Evolutionary conservation across 2,113 vertebrate genomes (phyloP).

Genomic region (Ptychochromis oligacanthus): DNA sequence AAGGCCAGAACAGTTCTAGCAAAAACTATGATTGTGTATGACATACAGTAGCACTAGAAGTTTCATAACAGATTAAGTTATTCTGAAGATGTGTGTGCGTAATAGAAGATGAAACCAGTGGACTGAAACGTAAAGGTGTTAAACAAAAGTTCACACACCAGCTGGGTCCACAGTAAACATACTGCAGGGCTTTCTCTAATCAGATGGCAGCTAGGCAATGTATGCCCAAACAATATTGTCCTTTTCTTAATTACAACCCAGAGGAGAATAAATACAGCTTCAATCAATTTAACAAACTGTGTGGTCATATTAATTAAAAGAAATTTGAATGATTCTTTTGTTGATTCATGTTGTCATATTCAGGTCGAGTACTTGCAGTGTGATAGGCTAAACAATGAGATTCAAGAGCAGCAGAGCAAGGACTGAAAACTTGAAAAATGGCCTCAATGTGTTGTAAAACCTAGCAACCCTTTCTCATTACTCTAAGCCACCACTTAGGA

Average conservation of each 20-base stretch:
- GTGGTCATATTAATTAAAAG: not conserved
- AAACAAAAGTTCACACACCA: slow-evolving; percentile 51
- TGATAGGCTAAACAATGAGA: not conserved
- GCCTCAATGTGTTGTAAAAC: not conserved
- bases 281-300: not conserved
- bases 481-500: not conserved
- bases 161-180: slow-evolving; percentile 40
- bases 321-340: not conserved
- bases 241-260: not conserved
- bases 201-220: slow-evolving; percentile 1
- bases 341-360: not conserved
- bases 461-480: not conserved
- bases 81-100: not conserved
- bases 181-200: slow-evolving; percentile 26
- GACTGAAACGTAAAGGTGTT: slow-evolving; percentile 13
- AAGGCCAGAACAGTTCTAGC: slow-evolving; percentile 5
- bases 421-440: not conserved
- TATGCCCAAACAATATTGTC: not conserved
- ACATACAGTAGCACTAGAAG: not conserved
- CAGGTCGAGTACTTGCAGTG: not conserved
- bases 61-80: not conserved
- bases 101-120: slow-evolving; percentile 20
- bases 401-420: not conserved
- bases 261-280: not conserved
- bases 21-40: not conserved